Evolutionary conservation across 2,113 vertebrate genomes (phyloP).

Genomic region (Glaucomys volans): DNA sequence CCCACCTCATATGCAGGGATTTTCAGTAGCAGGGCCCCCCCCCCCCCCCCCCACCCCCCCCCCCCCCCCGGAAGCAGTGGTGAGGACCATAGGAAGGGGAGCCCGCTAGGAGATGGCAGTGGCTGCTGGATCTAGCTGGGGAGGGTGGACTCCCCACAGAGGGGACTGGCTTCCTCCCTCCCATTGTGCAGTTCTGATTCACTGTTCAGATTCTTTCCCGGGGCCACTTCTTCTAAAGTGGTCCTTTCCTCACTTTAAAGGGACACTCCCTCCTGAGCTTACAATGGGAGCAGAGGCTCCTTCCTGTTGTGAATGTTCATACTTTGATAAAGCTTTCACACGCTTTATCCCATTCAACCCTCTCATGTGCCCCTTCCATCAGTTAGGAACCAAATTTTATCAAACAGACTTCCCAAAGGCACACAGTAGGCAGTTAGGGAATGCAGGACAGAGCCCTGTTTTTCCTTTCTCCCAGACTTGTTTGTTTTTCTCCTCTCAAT

Average conservation of each 20-base stretch:
- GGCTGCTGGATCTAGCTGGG: background rate
- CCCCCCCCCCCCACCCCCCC: fast-evolving
- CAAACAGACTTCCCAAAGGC: background rate
- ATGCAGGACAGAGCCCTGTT: background rate
- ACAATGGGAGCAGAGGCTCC: background rate
- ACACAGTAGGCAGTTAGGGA: background rate
- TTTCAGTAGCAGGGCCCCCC: background rate
- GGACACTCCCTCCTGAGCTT: background rate
- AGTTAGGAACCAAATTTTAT: background rate
- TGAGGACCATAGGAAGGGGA: background rate
- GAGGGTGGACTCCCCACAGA: background rate
- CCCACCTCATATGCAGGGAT: background rate
- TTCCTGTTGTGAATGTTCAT: background rate
- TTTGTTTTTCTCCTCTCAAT: background rate
- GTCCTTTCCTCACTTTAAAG: background rate
- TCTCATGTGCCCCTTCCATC: background rate
- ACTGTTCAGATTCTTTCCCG: background rate
- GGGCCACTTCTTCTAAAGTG: background rate
- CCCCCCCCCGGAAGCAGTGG: background rate
- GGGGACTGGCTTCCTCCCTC: background rate
- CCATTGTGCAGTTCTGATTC: too few species aligned
- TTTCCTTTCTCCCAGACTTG: background rate
- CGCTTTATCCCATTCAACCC: too few species aligned
- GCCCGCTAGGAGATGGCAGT: background rate
- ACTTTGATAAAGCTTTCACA: background rate